Percentiles rank a stretch among this genome's conserved stretches.
Evolutionary conservation across 2,113 vertebrate genomes (phyloP).

Genomic region (Aegithalos caudatus): DNA sequence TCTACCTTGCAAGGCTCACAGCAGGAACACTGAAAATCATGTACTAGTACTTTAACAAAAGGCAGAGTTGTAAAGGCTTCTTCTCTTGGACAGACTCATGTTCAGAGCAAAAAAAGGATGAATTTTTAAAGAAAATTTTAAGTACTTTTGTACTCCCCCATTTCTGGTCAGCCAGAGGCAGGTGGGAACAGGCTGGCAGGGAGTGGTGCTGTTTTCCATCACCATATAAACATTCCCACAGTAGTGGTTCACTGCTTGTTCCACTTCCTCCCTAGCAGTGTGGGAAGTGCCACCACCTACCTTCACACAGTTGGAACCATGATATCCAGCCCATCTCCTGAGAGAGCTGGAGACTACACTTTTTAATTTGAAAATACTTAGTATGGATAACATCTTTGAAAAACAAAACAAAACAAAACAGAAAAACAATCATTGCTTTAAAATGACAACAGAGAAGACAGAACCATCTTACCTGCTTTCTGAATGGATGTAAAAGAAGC

Average conservation of each 20-base stretch:
- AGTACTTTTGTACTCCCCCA: neutral
- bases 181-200: neutral
- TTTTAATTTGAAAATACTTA: neutral
- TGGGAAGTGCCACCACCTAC: neutral
- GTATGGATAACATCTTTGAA: neutral
- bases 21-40: neutral
- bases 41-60: neutral
- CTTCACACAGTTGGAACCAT: neutral
- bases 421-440: neutral
- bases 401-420: neutral
- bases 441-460: neutral
- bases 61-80: accelerated
- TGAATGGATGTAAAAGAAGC: neutral
- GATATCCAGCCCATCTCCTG: neutral
- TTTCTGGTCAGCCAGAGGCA: neutral
- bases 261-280: neutral
- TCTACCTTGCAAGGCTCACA: neutral
- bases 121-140: neutral
- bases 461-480: accelerated
- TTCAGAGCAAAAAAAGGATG: neutral
- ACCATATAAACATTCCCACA: accelerated
- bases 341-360: neutral
- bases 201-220: accelerated
- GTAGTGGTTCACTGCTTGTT: accelerated
- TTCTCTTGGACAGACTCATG: neutral